Base-by-base conservation (phyloP, 1,140 invertebrate genomes). In the Gryon sp. region DNA sequence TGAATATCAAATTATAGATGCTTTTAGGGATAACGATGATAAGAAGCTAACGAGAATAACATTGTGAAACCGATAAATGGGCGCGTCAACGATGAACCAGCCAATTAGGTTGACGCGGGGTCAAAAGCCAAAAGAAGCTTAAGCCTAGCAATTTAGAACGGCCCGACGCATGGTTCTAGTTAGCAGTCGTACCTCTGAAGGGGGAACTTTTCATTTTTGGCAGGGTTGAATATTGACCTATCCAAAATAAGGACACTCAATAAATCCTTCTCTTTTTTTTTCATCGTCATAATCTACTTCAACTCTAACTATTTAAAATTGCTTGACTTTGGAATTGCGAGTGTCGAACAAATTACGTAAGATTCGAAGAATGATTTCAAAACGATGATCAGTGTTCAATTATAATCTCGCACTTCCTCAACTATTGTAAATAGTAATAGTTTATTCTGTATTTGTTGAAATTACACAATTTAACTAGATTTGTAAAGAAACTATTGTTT, bases 131-230 rank as follows among this genome's bases (percentile, higher is more conserved):
- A 77, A 48, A 53, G 43, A 79, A 79, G 79, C 69, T 66, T 63
- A 77, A 73, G 60, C 70, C 74, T 76, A 52, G 62, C 36, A 55
- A 77, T 76, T 79, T 76, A 75, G 69, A 79, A 66, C 48, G 57
- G 43, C 45, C 38, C 66, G 48, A 52, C 57, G 57, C 22, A 69
- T 69, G 41, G 59, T 30, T 77, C 50, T 69, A 70, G 30, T 79
- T 73, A 74, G 66, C 70, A 69, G 72, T 82, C 84, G 80, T 87
- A 87, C 84, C 83, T 87, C 78, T 80, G 59, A 87, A 85, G 62
- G 83, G 83, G 76, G 81, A 82, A 83, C 69, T 84, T 84, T 84
- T 88, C 80, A 81, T 78, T 81, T 85, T 86, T 85, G 86, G 83
- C 82, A 85, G 82, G 53, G 78, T 81, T 76, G 86, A 84, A 62